Percentiles rank a stretch among this genome's conserved stretches.
Evolutionary conservation across 2,113 vertebrate species (phyloP).

Genomic region (Galbula dea): DNA sequence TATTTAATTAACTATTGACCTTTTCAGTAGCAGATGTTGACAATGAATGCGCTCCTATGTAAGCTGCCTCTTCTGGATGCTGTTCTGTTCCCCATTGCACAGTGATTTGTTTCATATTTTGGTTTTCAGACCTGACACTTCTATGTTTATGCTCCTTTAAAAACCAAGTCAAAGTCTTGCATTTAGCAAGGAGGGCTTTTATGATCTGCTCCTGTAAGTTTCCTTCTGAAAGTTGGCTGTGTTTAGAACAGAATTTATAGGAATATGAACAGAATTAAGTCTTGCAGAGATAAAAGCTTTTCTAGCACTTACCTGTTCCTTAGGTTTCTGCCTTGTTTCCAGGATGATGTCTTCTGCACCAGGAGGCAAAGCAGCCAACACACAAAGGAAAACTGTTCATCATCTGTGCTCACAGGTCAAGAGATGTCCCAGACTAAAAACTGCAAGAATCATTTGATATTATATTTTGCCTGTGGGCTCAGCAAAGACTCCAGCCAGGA

Average conservation of each 20-base stretch:
- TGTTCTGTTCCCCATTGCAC: slow-evolving; percentile 79
- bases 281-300: neutral
- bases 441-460: neutral
- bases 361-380: neutral
- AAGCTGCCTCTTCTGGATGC: slow-evolving; percentile 81
- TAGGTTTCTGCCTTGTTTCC: neutral
- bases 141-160: slow-evolving; percentile 32
- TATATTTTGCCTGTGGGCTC: neutral
- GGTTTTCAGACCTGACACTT: slow-evolving; percentile 49
- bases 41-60: slow-evolving; percentile 88
- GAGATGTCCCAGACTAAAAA: neutral
- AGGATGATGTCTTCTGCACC: neutral
- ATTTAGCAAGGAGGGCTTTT: neutral
- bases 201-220: neutral
- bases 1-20: slow-evolving; percentile 99
- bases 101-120: slow-evolving; percentile 53
- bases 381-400: slow-evolving; percentile 6
- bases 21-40: slow-evolving; percentile 93
- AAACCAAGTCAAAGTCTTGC: neutral
- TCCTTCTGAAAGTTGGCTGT: neutral
- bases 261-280: neutral
- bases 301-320: neutral
- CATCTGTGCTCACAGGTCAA: neutral
- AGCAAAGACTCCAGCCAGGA: neutral
- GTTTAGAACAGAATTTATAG: neutral